Percentiles rank a stretch among this genome's conserved stretches.
These are phyloP conservation scores for Paralichthys olivaceus DNA, from an alignment of 2,113 vertebrate species.

Conservation along the genomic window DNA sequence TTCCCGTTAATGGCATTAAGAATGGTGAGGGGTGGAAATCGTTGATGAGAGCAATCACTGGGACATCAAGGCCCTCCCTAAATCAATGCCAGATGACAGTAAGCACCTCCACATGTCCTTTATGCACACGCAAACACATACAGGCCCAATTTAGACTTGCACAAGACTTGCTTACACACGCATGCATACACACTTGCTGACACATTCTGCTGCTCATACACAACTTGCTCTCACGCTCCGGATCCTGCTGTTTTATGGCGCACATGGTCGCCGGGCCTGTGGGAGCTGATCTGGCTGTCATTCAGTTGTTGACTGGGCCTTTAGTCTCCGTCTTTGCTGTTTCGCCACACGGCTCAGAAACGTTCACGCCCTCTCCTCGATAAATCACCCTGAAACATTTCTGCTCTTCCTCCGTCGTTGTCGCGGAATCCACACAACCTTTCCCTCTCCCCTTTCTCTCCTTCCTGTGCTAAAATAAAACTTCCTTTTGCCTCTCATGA, in stretches of 20 bases:
- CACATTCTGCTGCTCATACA: slow-evolving; percentile 39
- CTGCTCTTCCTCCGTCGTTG: slow-evolving; percentile 21
- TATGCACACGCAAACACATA: slow-evolving; percentile 47
- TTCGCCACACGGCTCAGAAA: slow-evolving; percentile 15
- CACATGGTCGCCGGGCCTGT: slow-evolving; percentile 19
- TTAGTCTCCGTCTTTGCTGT: slow-evolving; percentile 9
- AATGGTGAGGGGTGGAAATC: slow-evolving; percentile 19
- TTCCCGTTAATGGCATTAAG: slow-evolving; percentile 43
- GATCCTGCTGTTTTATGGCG: slow-evolving; percentile 17
- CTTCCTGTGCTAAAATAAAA: slow-evolving; percentile 42
- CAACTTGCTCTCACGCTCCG: slow-evolving; percentile 19
- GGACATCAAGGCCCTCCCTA: slow-evolving; percentile 61
- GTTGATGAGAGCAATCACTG: slow-evolving; percentile 47
- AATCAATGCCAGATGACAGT: slow-evolving; percentile 74
- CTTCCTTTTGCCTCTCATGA: slow-evolving; percentile 30
- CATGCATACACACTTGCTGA: slow-evolving; percentile 15
- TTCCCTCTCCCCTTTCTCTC: slow-evolving; percentile 24
- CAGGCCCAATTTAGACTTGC: slow-evolving; percentile 43
- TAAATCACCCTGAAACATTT: slow-evolving; percentile 35
- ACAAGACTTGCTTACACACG: slow-evolving; percentile 40
- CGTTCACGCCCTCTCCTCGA: not conserved
- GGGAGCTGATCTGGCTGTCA: slow-evolving; percentile 32
- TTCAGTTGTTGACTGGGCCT: slow-evolving; percentile 13
- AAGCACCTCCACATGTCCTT: slow-evolving; percentile 66
- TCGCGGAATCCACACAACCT: slow-evolving; percentile 16